Conservation (phyloP, 2,113 vertebrate species). For the Psephotus haematonotus region DNA sequence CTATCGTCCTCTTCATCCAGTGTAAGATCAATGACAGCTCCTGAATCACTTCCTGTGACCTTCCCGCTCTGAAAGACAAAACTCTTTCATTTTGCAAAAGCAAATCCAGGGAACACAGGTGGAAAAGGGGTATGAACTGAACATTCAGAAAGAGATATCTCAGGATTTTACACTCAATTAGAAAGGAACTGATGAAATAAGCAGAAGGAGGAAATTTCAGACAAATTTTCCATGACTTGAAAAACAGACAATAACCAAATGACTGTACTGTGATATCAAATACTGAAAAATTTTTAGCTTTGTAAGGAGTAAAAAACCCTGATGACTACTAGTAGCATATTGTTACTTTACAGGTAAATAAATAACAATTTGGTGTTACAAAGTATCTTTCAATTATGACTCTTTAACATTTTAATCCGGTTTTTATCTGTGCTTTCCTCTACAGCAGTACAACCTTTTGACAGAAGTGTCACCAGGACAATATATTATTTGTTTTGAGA, state of each 20-base stretch:
- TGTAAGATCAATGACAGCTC: constrained; percentile 83
- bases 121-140: background rate
- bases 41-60: constrained; percentile 62
- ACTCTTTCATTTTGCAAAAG: constrained; percentile 65
- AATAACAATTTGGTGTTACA: background rate
- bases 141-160: background rate
- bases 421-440: background rate
- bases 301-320: background rate
- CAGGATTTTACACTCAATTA: background rate
- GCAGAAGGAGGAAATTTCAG: background rate
- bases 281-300: background rate
- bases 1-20: constrained; percentile 80
- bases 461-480: background rate
- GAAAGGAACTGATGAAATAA: background rate
- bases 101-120: constrained; percentile 18
- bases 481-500: background rate
- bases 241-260: background rate
- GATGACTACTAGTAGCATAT: background rate
- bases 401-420: background rate
- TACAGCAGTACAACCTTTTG: background rate
- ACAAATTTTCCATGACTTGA: background rate
- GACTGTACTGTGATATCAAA: background rate
- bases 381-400: background rate
- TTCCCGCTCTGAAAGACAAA: constrained; percentile 79
- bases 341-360: background rate